These are phyloP conservation scores for Heliconius himera DNA, from an alignment of 1,140 invertebrate genomes.

Conservation along the genomic window DNA sequence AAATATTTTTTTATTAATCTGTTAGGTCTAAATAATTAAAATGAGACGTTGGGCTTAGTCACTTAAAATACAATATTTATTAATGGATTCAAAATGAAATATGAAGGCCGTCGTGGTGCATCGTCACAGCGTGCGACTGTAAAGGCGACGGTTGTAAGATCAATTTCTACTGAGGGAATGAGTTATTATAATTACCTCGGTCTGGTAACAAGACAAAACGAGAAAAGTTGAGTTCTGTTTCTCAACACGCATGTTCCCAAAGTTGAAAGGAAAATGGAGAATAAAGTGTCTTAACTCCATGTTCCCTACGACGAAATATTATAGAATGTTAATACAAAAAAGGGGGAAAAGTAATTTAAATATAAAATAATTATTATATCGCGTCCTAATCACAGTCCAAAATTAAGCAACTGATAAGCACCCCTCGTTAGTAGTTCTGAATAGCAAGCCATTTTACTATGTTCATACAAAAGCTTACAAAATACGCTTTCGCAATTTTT, in stretches of 20 bases:
- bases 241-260: not conserved
- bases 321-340: not conserved
- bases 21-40: no score
- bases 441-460: not conserved
- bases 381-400: not conserved
- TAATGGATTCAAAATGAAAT: no score
- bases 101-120: no score
- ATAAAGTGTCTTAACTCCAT: not conserved
- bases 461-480: not conserved
- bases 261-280: not conserved
- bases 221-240: not conserved
- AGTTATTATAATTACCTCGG: no score
- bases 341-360: not conserved
- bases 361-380: not conserved
- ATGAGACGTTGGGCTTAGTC: no score
- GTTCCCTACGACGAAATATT: not conserved
- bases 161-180: no score
- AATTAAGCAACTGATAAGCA: conserved; percentile 11
- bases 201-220: no score
- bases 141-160: no score
- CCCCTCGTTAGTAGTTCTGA: conserved; percentile 9
- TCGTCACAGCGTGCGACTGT: no score
- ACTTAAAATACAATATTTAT: no score
- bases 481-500: not conserved
- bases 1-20: no score